These are phyloP conservation scores for Pachyramphus minor DNA, from an alignment of 2,113 vertebrate genomes.

Conservation along the genomic window DNA sequence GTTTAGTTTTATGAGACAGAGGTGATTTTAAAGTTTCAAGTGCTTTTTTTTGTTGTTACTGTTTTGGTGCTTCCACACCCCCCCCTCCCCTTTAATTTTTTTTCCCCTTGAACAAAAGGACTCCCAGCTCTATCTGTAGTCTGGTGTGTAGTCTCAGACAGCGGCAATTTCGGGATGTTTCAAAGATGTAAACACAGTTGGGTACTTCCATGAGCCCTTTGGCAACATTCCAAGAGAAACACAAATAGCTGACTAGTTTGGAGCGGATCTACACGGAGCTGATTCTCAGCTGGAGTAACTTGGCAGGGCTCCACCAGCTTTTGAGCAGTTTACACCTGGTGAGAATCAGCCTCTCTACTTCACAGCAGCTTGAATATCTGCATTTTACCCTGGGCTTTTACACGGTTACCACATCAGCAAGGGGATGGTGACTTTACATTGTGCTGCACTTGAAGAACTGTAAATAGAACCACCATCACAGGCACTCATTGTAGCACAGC, in stretches of 20 bases:
- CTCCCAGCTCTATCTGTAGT: not conserved
- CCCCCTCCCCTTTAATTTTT: not conserved
- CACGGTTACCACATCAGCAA: not conserved
- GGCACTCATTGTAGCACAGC: not conserved
- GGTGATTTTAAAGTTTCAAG: conserved; percentile 39
- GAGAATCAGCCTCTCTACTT: not conserved
- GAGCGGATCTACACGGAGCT: not conserved
- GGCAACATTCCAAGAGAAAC: not conserved
- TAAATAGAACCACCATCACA: not conserved
- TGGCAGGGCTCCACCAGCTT: conserved; percentile 9
- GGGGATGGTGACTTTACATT: not conserved
- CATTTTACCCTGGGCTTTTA: not conserved
- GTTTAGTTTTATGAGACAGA: conserved; percentile 57
- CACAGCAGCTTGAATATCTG: fast-evolving
- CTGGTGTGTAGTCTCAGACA: conserved; percentile 9
- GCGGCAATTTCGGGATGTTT: conserved; percentile 43
- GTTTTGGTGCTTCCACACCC: not conserved
- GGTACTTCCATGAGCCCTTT: conserved; percentile 21
- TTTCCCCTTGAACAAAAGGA: conserved; percentile 4
- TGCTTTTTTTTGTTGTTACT: not conserved
- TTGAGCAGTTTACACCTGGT: not conserved
- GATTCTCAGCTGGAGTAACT: conserved; percentile 31
- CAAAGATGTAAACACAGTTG: conserved; percentile 61
- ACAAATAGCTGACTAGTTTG: conserved; percentile 28
- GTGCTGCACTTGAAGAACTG: not conserved